phyloP scores from a whole-genome alignment of 23 tunicate species.

The Styela clava region DNA sequence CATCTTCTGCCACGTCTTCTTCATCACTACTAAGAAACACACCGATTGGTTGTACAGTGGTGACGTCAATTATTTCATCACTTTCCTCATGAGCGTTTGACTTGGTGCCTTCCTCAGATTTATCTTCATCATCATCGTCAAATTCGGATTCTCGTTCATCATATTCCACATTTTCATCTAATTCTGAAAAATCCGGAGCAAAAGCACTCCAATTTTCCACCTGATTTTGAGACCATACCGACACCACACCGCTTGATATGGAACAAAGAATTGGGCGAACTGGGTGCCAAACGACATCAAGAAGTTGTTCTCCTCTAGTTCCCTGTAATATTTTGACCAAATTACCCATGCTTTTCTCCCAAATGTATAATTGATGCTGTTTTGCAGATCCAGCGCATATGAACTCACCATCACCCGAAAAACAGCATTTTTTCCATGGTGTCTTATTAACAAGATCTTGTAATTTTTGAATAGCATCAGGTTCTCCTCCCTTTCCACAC shows the following conservation, averaged over 20 bases:
- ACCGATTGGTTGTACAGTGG: constrained; percentile 64
- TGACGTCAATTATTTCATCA: constrained; percentile 71
- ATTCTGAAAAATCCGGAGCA: constrained; percentile 94
- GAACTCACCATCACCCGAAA: constrained; percentile 92
- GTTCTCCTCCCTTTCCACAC: constrained; percentile 86
- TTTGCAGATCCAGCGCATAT: constrained; percentile 98
- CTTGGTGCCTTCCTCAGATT: constrained; percentile 40
- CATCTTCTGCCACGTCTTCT: constrained; percentile 77
- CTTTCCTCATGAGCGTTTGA: constrained; percentile 48
- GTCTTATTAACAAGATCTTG: constrained; percentile 69
- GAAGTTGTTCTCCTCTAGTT: constrained; percentile 86
- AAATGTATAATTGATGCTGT: constrained; percentile 79
- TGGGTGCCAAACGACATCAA: constrained; percentile 98
- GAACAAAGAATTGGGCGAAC: constrained; percentile 90
- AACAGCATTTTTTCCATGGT: constrained; percentile 94
- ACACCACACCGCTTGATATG: constrained; percentile 88
- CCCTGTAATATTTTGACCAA: constrained; percentile 91
- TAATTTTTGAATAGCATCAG: constrained; percentile 88
- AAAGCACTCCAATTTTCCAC: constrained; percentile 99
- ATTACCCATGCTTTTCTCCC: constrained; percentile 93
- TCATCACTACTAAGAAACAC: constrained; percentile 96
- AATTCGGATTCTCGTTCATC: constrained; percentile 95
- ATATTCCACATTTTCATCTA: constrained; percentile 96
- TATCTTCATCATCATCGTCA: constrained; percentile 97
- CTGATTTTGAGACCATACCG: constrained; percentile 98